These are phyloP conservation scores for Gorsachius magnificus DNA, from an alignment of 2,797 vertebrate genomes.

Conservation along the genomic window DNA sequence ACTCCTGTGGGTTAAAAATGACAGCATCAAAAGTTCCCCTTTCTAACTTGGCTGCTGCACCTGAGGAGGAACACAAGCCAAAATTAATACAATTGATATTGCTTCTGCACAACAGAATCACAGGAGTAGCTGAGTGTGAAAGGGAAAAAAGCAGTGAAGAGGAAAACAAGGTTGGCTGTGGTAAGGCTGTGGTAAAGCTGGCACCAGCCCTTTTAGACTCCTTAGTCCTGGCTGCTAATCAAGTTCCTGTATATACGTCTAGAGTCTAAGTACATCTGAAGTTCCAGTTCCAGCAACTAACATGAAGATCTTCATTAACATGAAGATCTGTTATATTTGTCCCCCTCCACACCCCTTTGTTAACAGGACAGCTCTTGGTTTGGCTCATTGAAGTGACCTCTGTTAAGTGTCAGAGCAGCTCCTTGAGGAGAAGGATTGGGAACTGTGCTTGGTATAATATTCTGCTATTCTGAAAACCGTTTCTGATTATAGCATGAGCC, in stretches of 20 bases:
- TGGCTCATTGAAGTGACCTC: not conserved
- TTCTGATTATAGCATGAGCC: not conserved
- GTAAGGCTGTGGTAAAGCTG: conserved; percentile 22
- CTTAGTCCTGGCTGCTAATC: not conserved
- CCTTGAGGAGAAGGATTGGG: not conserved
- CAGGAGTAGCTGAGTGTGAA: conserved; percentile 4
- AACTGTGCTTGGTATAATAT: not conserved
- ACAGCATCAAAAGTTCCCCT: not conserved
- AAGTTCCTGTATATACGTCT: not conserved
- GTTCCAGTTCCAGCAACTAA: not conserved
- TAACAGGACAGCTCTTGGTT: not conserved
- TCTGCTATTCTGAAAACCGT: not conserved
- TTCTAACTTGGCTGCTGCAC: conserved; percentile 6
- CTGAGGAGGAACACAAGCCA: not conserved
- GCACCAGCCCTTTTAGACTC: not conserved
- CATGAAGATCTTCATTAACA: not conserved
- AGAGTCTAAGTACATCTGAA: not conserved
- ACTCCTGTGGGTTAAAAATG: not conserved
- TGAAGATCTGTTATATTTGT: not conserved
- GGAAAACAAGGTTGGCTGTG: not conserved
- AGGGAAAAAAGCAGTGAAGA: conserved; percentile 14
- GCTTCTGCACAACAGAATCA: conserved; percentile 2
- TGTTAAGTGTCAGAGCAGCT: not conserved
- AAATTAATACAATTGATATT: not conserved
- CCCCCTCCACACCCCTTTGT: not conserved